These are phyloP conservation scores for Papilio xuthus DNA, from an alignment of 1,140 invertebrate species.

Conservation along the genomic window DNA sequence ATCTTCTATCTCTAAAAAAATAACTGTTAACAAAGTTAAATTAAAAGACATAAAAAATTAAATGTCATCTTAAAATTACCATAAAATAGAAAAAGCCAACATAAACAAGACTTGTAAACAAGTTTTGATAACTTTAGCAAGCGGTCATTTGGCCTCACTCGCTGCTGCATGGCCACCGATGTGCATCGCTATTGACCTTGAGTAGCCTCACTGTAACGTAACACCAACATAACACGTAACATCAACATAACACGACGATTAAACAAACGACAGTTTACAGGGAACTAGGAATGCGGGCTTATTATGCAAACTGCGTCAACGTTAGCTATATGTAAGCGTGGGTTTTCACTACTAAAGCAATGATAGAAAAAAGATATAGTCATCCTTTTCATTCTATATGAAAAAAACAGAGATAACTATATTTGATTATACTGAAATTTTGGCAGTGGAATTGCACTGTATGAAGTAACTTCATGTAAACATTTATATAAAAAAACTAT, in stretches of 20 bases:
- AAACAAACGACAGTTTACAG: conserved; percentile 26
- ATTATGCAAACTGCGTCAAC: conserved; percentile 13
- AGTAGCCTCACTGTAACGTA: conserved; percentile 22
- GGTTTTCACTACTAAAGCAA: not conserved
- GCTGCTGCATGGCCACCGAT: conserved; percentile 15
- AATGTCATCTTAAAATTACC: not conserved
- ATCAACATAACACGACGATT: conserved; percentile 28
- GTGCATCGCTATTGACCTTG: conserved; percentile 38
- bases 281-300: conserved; percentile 11
- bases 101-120: conserved; percentile 4
- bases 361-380: not conserved
- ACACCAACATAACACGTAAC: conserved; percentile 8
- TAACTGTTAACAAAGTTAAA: too few species aligned
- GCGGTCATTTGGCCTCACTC: conserved; percentile 24
- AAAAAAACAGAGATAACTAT: not conserved
- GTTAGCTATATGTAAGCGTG: not conserved
- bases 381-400: not conserved
- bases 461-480: not conserved
- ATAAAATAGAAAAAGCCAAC: not conserved
- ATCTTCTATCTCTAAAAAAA: too few species aligned
- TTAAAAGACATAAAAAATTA: too few species aligned
- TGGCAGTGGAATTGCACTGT: not conserved
- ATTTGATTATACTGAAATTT: not conserved
- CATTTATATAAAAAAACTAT: not conserved
- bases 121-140: conserved; percentile 28